Base-by-base conservation (phyloP, 1,140 invertebrate species). In the Oncopeltus fasciatus region DNA sequence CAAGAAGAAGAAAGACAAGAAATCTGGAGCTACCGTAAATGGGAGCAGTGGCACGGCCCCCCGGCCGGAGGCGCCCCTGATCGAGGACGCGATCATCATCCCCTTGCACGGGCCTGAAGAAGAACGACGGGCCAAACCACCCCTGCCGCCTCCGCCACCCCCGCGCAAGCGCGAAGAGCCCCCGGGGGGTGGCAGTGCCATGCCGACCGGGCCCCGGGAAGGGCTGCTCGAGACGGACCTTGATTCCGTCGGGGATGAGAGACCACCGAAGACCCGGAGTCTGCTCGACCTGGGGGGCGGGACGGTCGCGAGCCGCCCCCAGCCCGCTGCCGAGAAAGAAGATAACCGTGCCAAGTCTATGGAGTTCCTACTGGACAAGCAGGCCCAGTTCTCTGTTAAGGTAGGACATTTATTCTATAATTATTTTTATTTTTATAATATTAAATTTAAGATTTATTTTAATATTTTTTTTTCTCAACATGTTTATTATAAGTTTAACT, bases 281-380 rank as follows among this genome's bases (percentile, higher is more conserved):
- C 81, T 90, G 70, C 83, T 88, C 70, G 78, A 90, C 67, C 87
- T 78, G 68, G 80, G 80, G 66, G 80, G 78, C 67, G 68, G 69
- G 72, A 61, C 70, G 24, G 56, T 58, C 29, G 58, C 64, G 63
- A 64, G 69, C 60, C 69, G 69, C 65, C 68, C 65, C 68, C 33
- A 38, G 33, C 44, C 44, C 8, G 63, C 65, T 61, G 66, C 66
- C 69, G 62, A 67, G 66, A 43, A 69, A 60, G 67, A 70, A 61
- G 73, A 80, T 66, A 72, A 74, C 62, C 74, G 87, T 66, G 83
- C 88, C 78, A 90, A 90, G 76, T 90, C 87, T 75, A 92, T 93
- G 89, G 90, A 93, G 80, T 92, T 91, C 77, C 82, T 93, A 69
- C 81, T 93, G 70, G 88, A 92, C 75, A 91, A 90, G 75, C 87